Conservation (phyloP, 2,797 vertebrate species). For the Enteromius mattozi region DNA sequence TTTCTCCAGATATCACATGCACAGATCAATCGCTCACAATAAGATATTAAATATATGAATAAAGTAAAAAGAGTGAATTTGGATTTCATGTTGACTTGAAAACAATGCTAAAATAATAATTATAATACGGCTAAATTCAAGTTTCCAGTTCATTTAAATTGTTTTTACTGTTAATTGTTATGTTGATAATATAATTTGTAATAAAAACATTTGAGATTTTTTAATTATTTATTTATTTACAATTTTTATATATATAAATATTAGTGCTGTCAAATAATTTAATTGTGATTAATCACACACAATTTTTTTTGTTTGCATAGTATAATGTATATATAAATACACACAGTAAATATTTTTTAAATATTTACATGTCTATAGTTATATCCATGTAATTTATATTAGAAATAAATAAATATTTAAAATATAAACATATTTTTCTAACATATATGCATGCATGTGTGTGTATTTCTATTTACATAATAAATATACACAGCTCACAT, state of each 20-base stretch:
- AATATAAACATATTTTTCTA: too few species aligned
- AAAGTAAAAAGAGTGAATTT: not conserved
- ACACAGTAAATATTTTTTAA: too few species aligned
- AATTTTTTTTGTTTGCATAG: too few species aligned
- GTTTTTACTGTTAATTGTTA: constrained; percentile 10
- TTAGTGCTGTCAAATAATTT: too few species aligned
- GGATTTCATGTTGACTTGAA: not conserved
- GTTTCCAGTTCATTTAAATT: not conserved
- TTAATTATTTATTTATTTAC: not conserved
- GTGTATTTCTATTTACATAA: too few species aligned
- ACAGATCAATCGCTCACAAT: not conserved
- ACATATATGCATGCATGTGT: too few species aligned
- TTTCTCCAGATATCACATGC: not conserved
- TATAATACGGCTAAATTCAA: constrained; percentile 3
- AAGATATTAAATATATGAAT: not conserved
- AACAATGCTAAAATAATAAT: not conserved
- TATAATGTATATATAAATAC: too few species aligned
- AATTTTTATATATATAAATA: not conserved
- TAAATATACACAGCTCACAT: too few species aligned
- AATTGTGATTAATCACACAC: too few species aligned
- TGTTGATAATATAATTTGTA: not conserved
- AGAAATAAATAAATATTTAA: too few species aligned
- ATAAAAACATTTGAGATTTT: not conserved
- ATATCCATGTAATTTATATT: too few species aligned
- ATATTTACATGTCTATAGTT: too few species aligned